Percentiles rank a stretch among this genome's conserved stretches.
Conservation (phyloP, 2,888 invertebrate species). For the Halocaridina rubra region DNA sequence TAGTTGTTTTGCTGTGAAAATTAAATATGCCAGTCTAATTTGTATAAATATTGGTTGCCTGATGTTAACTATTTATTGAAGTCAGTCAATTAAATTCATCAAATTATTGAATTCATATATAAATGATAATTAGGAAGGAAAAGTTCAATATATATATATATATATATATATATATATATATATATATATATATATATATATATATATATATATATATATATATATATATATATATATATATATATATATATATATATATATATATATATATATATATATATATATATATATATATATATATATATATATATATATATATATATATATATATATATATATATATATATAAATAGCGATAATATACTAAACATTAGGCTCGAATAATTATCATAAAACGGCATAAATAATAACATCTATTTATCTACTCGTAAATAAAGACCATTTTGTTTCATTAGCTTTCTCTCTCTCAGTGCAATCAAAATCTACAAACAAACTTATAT, state of each 20-base stretch:
- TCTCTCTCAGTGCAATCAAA: too few relatives aligned
- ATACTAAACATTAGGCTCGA: too few relatives aligned
- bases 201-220: background rate
- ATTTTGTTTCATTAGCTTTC: background rate
- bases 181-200: background rate
- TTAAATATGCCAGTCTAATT: too few relatives aligned
- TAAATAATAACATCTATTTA: constrained; percentile 25
- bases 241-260: constrained; percentile 27
- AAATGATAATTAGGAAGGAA: background rate
- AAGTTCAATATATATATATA: background rate
- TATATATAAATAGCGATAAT: background rate
- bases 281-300: constrained; percentile 30
- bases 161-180: background rate
- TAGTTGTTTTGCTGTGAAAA: too few relatives aligned
- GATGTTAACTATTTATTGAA: background rate
- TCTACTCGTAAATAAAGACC: background rate
- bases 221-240: constrained; percentile 3
- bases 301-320: constrained; percentile 20
- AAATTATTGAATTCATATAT: background rate
- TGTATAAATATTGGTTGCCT: background rate
- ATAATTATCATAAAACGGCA: too few relatives aligned
- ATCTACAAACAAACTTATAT: too few relatives aligned
- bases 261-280: constrained; percentile 24
- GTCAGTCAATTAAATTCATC: background rate
- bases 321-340: constrained; percentile 36